Evolutionary conservation across 92 coral and sea anemone genomes (phyloP), one percentile per base, ranked within the genome.

Genomic region (Siderastrea radians): DNA sequence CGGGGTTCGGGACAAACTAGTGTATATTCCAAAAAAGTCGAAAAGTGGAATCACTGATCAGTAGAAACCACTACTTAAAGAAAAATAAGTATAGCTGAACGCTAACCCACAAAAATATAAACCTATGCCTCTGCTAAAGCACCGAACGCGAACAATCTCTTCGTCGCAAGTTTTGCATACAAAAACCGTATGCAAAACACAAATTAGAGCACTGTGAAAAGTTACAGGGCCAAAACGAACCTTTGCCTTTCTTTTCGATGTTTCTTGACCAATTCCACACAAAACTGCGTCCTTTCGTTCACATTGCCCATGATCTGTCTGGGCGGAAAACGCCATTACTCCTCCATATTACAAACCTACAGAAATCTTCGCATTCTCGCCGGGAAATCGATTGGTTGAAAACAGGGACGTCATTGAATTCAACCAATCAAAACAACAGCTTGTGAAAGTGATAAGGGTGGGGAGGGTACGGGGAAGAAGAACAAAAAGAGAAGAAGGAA

Each of bases 281-380:
- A 94, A 98, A 84, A 91, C 93, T 68, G 83, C 88, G 52, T 95
- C 95, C 81, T 91, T 93, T 89, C 96, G 94, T 93, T 94, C 95
- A 89, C 91, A 94, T 95, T 98, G 99, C 98, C 99, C 98, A 96
- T 94, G 96, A 88, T 98, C 99, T 91, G 95, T 94, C 98, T 95
- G 99, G 98, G 99, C 99, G 98, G 99, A 98, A 98, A 98, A 98
- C 99, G 99, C 99, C 99, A 98, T 98, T 98, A 98, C 95, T 94
- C 90, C 94, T 97, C 99, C 99, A 98, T 98, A 91, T 93, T 93
- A 84, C 96, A 89, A 91, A 89, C 92, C 93, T 90, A 80, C 95
- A 89, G 86, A 93, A 76, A 82, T 91, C 90, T 91, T 87, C 88
- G 51, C 67, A 64, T 89, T 81, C 84, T 91, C 90, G 87, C 94